Base-by-base conservation (phyloP, 2,888 invertebrate species). In the Drosophila lutescens region DNA sequence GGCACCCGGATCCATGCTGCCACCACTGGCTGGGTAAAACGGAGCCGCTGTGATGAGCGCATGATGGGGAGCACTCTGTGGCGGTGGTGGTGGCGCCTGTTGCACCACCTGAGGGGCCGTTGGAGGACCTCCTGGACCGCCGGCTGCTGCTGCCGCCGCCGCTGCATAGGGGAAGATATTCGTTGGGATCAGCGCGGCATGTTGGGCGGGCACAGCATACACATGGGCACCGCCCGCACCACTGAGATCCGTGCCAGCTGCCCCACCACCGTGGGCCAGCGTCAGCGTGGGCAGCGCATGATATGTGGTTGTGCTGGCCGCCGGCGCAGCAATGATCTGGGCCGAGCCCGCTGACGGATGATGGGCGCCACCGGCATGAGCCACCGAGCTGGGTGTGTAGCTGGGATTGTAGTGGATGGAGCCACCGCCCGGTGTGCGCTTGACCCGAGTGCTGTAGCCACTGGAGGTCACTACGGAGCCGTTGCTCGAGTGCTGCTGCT, bases 131-230 rank as follows among this genome's bases (percentile, higher is more conserved):
- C 56, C 58, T 26, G 26, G 38, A 8, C 38, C 36, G 51, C 59
- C 44, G 49, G 75, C 80, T 53, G 88, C 79, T 61, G 85, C 79
- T 59, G 88, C 78, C 13, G 61, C 62, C 72, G 83, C 63, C 72
- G 79, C 70, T 79, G 86, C 83, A 69, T 92, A 92, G 41, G 91
- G 92, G 78, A 92, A 91, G 85, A 92, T 89, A 75, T 91, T 91
- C 63, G 91, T 87, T 62, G 91, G 90, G 77, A 92, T 91, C 71
- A 91, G 59, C 26, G 92, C 87, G 44, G 79, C 90, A 60, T 91
- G 91, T 74, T 91, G 92, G 13, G 88, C 78, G 30, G 92, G 91
- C 79, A 92, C 80, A 63, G 92, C 90, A 71, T 92, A 92, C 83
- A 92, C 90, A 54, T 91, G 89, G 10, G 91, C 87, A 59, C 88